A percentile compares a stretch with the other conserved stretches of the same genome.
Conservation (phyloP, 1,140 invertebrate species). For the Brachionus koreanus region DNA sequence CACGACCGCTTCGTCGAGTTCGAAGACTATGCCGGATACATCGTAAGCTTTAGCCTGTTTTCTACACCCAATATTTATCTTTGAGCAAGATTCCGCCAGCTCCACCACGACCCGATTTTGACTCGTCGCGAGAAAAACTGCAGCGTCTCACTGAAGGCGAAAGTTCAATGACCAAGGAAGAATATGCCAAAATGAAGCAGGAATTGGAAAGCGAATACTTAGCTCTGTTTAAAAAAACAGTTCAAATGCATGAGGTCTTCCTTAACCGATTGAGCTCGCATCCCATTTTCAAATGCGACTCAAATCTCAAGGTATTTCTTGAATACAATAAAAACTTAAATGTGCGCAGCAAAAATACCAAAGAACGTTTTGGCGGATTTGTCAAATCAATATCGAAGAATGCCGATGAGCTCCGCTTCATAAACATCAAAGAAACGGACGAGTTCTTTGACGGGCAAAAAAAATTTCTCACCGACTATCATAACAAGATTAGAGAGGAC, state of each 20-base stretch:
- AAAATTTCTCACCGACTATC: constrained; percentile 87
- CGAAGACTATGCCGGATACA: constrained; percentile 95
- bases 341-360: constrained; percentile 15
- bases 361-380: constrained; percentile 67
- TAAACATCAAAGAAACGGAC: constrained; percentile 92
- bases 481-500: constrained; percentile 90
- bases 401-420: constrained; percentile 86
- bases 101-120: constrained; percentile 94
- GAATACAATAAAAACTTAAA: constrained; percentile 78
- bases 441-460: constrained; percentile 98
- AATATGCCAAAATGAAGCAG: constrained; percentile 98
- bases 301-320: constrained; percentile 91
- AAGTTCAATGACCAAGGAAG: constrained; percentile 95
- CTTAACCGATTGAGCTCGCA: constrained; percentile 87
- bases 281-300: constrained; percentile 84
- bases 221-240: constrained; percentile 99
- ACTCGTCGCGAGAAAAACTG: constrained; percentile 93
- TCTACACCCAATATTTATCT: not conserved
- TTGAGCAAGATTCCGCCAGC: constrained; percentile 84
- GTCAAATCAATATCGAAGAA: constrained; percentile 79
- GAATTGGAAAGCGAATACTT: constrained; percentile 97
- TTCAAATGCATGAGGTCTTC: constrained; percentile 99
- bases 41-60: constrained; percentile 67
- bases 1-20: constrained; percentile 96
- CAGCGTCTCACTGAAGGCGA: constrained; percentile 96